These are phyloP conservation scores for Lampris incognitus DNA, from an alignment of 2,113 vertebrate genomes.

Conservation along the genomic window DNA sequence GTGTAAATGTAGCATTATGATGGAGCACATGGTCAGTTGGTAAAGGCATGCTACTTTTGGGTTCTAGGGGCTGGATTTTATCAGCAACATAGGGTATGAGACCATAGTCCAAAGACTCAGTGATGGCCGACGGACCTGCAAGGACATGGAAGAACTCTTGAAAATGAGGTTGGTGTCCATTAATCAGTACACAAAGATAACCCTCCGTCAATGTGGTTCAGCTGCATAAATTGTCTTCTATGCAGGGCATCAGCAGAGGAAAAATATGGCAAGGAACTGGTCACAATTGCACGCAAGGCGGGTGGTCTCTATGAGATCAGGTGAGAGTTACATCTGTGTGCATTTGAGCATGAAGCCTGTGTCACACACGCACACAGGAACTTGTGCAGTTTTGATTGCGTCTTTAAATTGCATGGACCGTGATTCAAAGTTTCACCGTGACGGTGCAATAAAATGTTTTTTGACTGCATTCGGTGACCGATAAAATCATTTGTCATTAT, in stretches of 20 bases:
- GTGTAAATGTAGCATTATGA: too few relatives aligned
- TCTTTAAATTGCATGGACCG: too few relatives aligned
- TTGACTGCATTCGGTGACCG: too few relatives aligned
- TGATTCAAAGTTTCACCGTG: too few relatives aligned
- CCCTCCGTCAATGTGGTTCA: not conserved
- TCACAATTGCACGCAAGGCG: slow-evolving; percentile 90
- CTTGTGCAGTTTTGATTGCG: too few relatives aligned
- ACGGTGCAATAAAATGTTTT: too few relatives aligned
- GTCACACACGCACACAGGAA: too few relatives aligned
- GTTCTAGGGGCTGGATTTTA: slow-evolving; percentile 88
- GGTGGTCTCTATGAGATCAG: slow-evolving; percentile 91
- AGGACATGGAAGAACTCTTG: slow-evolving; percentile 93
- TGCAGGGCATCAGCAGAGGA: slow-evolving; percentile 92
- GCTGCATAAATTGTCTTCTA: not conserved
- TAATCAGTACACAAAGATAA: not conserved
- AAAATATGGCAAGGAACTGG: slow-evolving; percentile 92
- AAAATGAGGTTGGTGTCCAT: slow-evolving; percentile 86
- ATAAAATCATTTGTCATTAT: too few relatives aligned
- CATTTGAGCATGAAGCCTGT: not conserved
- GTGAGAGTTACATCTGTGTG: slow-evolving; percentile 68
- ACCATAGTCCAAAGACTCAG: slow-evolving; percentile 85
- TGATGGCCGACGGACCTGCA: slow-evolving; percentile 92
- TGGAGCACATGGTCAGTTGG: not conserved
- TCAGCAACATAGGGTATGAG: slow-evolving; percentile 87
- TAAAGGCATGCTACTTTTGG: slow-evolving; percentile 25